A percentile compares a stretch with the other conserved stretches of the same genome.
These are phyloP conservation scores for Pygoscelis adeliae DNA, from an alignment of 2,113 vertebrate genomes.

Conservation along the genomic window DNA sequence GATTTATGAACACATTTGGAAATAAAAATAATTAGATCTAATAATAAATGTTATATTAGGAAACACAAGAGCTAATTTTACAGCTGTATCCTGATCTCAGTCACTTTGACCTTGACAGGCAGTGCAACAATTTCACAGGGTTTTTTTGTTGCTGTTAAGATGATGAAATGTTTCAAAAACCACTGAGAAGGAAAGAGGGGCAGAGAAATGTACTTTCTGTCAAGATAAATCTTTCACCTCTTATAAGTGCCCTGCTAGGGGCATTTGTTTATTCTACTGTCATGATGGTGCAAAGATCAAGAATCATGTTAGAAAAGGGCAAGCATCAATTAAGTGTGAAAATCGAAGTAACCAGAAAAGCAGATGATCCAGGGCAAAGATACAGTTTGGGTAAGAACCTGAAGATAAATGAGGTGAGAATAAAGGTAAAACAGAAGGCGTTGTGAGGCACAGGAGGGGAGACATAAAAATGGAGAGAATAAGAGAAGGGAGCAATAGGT, in stretches of 20 bases:
- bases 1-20: neutral
- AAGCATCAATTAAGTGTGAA: neutral
- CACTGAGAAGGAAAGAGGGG: neutral
- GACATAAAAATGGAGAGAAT: neutral
- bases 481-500: neutral
- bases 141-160: neutral
- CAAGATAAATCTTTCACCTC: neutral
- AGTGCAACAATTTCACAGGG: neutral
- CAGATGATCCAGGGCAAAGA: neutral
- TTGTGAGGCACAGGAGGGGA: neutral
- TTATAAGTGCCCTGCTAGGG: neutral
- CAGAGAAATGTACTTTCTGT: neutral
- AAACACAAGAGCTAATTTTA: constrained; percentile 19
- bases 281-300: neutral
- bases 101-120: neutral
- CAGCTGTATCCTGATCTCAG: neutral
- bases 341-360: neutral
- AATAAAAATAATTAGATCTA: constrained; percentile 12
- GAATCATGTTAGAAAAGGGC: neutral
- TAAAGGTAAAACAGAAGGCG: neutral
- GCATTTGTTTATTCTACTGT: neutral
- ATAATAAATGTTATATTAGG: neutral
- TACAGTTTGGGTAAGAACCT: neutral
- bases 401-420: neutral
- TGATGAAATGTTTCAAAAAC: neutral